These are phyloP conservation scores for Drosophila pruinosa DNA, from an alignment of 1,140 invertebrate genomes.

Conservation along the genomic window DNA sequence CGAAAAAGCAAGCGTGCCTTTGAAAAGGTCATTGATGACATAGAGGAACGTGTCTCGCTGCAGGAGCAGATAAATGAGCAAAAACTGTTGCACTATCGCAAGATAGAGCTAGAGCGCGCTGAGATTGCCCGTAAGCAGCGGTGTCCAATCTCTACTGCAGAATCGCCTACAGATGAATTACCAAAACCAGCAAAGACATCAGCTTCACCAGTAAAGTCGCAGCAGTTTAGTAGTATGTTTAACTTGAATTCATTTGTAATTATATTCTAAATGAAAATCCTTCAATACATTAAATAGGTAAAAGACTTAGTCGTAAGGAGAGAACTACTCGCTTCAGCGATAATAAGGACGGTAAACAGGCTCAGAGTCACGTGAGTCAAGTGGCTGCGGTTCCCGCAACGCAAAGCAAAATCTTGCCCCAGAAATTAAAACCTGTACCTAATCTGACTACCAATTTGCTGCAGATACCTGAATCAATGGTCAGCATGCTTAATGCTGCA, in stretches of 20 bases:
- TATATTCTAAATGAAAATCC: neutral
- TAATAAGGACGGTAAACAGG: conserved; percentile 73
- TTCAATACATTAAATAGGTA: conserved; percentile 33
- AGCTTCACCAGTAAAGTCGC: conserved; percentile 54
- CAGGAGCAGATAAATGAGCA: conserved; percentile 64
- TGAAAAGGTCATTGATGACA: conserved; percentile 68
- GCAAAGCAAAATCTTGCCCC: conserved; percentile 7
- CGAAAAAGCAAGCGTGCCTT: conserved; percentile 69
- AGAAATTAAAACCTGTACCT: conserved; percentile 56
- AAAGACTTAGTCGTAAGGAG: conserved; percentile 70
- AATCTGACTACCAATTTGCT: conserved; percentile 67
- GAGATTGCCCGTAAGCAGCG: conserved; percentile 23
- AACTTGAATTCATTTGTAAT: neutral
- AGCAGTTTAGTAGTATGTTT: conserved; percentile 61
- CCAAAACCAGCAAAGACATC: neutral
- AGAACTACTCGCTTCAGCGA: conserved; percentile 78
- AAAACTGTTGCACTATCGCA: conserved; percentile 56
- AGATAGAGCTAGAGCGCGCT: conserved; percentile 43
- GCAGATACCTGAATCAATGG: conserved; percentile 67
- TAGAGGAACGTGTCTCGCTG: conserved; percentile 69
- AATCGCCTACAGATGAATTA: conserved; percentile 8
- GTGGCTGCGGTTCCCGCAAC: conserved; percentile 40
- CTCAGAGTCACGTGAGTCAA: conserved; percentile 54
- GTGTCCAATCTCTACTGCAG: neutral
- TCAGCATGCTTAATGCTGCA: conserved; percentile 58